Conservation (phyloP, 2,797 vertebrate species). For the Phoeniculus purpureus region DNA sequence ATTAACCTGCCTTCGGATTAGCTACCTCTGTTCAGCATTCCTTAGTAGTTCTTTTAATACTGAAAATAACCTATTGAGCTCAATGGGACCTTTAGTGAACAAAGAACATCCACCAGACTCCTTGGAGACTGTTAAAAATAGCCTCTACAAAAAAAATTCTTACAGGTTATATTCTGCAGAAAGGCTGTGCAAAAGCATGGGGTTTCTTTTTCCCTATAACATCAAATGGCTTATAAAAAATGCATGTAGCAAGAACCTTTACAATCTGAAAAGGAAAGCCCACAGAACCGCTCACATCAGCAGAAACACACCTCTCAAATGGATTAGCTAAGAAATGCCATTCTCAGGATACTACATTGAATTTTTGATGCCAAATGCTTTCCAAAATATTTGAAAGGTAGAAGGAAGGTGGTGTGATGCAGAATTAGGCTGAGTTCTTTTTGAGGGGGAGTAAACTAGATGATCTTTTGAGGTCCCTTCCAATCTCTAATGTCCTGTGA, state of each 20-base stretch:
- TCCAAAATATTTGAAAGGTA: background rate
- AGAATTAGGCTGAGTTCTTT: background rate
- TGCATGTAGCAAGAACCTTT: background rate
- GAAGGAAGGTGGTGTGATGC: background rate
- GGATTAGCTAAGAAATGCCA: background rate
- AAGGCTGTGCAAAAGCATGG: background rate
- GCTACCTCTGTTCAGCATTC: background rate
- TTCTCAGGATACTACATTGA: background rate
- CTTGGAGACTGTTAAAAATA: constrained; percentile 16
- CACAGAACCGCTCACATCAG: background rate
- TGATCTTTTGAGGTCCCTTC: too few relatives aligned
- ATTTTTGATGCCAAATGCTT: background rate
- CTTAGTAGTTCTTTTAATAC: constrained; percentile 8
- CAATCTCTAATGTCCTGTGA: too few relatives aligned
- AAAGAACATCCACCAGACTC: background rate
- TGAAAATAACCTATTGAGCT: constrained; percentile 7
- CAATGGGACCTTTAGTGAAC: background rate
- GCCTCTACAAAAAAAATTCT: background rate
- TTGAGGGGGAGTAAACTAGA: rapidly evolving
- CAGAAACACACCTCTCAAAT: background rate
- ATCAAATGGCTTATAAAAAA: background rate
- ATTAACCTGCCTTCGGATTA: constrained; percentile 29
- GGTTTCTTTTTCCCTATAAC: background rate
- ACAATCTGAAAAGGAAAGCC: background rate
- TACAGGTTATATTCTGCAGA: background rate